Conservation (phyloP, 2,113 vertebrate species). For the Addax nasomaculatus region DNA sequence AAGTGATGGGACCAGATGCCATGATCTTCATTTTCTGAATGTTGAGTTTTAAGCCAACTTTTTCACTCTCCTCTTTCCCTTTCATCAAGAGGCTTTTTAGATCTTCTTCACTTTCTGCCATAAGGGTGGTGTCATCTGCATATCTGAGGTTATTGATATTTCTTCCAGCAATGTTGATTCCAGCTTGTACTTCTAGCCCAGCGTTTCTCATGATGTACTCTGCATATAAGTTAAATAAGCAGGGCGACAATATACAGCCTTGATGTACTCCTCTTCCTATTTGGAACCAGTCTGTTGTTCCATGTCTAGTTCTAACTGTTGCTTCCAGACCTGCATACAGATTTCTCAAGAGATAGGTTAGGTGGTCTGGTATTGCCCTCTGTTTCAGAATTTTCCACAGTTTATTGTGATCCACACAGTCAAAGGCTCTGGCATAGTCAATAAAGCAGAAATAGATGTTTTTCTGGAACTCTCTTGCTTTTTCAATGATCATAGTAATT, state of each 20-base stretch:
- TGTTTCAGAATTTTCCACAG: background rate
- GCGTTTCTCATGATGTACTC: background rate
- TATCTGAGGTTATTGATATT: background rate
- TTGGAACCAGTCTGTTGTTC: background rate
- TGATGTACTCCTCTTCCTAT: background rate
- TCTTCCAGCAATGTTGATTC: background rate
- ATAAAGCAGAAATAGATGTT: background rate
- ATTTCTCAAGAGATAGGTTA: background rate
- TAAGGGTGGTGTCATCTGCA: background rate
- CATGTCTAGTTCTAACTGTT: background rate
- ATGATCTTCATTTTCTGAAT: background rate
- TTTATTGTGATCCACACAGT: background rate
- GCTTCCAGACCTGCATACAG: background rate
- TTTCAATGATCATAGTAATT: background rate
- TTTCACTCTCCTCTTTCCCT: background rate
- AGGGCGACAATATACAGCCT: background rate
- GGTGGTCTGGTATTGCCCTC: background rate
- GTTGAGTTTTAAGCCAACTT: background rate
- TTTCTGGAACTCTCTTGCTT: background rate
- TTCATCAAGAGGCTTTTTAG: background rate
- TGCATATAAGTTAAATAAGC: background rate
- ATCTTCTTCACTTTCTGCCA: background rate
- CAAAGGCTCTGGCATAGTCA: background rate
- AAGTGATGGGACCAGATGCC: background rate
- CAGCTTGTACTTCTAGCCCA: background rate